phyloP scores from a whole-genome alignment of 2,888 invertebrate species.

The Phaonia tiefii region DNA sequence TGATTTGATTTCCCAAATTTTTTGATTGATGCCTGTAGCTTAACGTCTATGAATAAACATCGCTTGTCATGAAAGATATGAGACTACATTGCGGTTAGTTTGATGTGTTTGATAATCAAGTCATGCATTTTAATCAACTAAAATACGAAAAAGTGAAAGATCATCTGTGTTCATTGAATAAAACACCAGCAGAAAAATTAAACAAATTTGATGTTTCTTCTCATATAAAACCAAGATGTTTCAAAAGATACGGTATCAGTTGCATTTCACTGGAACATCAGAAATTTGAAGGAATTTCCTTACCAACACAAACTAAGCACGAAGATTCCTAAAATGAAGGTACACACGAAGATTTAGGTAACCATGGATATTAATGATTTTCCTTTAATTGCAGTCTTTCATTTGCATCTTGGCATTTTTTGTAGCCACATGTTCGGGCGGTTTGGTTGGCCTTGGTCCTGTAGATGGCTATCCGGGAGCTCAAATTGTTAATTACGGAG shows the following conservation, averaged over 20 bases:
- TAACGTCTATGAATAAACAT: no score
- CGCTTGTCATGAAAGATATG: no score
- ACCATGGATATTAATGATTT: background rate
- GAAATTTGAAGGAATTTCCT: constrained; percentile 47
- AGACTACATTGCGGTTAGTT: no score
- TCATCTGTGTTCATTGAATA: no score
- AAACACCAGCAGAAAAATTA: no score
- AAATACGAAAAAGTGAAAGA: no score
- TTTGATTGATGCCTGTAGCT: no score
- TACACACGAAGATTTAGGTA: background rate
- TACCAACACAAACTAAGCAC: constrained; percentile 28
- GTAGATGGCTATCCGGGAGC: no score
- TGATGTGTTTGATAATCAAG: no score
- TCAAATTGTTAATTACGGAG: no score
- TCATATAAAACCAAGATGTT: constrained; percentile 56
- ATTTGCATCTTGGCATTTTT: constrained; percentile 60
- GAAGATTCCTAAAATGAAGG: constrained; percentile 65
- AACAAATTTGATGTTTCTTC: constrained; percentile 51
- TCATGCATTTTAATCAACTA: no score
- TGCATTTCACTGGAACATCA: constrained; percentile 36
- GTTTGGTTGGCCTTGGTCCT: constrained; percentile 48
- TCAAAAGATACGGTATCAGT: constrained; percentile 52
- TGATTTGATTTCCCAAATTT: no score
- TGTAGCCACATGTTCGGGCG: constrained; percentile 62
- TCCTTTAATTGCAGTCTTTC: constrained; percentile 49